Percentiles rank a stretch among this genome's conserved stretches.
These are phyloP conservation scores for Homarus americanus DNA, from an alignment of 1,140 invertebrate genomes.

Conservation along the genomic window DNA sequence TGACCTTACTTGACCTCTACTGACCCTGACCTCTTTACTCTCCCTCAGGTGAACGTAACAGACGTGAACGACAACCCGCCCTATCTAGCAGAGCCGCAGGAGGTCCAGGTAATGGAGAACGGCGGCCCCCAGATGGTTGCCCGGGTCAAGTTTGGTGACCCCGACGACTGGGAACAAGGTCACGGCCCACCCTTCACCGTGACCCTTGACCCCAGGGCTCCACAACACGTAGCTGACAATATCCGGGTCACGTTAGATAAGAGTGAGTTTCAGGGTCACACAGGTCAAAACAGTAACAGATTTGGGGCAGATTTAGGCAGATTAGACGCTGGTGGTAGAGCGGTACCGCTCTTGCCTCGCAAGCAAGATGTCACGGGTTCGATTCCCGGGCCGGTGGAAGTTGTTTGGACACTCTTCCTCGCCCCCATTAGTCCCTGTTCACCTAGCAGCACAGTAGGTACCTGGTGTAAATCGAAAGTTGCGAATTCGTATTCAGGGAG, in stretches of 20 bases:
- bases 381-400: too few species aligned
- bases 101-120: constrained; percentile 55
- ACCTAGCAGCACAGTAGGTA: too few species aligned
- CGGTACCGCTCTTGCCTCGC: too few species aligned
- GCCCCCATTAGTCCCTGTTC: too few species aligned
- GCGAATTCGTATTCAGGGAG: too few species aligned
- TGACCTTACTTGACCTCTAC: neutral
- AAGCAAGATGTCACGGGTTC: too few species aligned
- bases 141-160: constrained; percentile 48
- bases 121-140: constrained; percentile 44
- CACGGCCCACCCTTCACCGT: constrained; percentile 51
- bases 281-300: too few species aligned
- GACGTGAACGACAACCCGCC: constrained; percentile 63
- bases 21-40: too few species aligned
- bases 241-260: constrained; percentile 39
- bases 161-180: constrained; percentile 57
- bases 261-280: constrained; percentile 27
- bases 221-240: constrained; percentile 26
- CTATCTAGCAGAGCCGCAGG: constrained; percentile 34
- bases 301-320: too few species aligned
- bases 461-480: too few species aligned
- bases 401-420: too few species aligned
- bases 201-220: constrained; percentile 41
- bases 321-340: too few species aligned
- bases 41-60: constrained; percentile 41